Conservation (phyloP, 2,113 vertebrate species). For the Pollimyrus isidori region DNA sequence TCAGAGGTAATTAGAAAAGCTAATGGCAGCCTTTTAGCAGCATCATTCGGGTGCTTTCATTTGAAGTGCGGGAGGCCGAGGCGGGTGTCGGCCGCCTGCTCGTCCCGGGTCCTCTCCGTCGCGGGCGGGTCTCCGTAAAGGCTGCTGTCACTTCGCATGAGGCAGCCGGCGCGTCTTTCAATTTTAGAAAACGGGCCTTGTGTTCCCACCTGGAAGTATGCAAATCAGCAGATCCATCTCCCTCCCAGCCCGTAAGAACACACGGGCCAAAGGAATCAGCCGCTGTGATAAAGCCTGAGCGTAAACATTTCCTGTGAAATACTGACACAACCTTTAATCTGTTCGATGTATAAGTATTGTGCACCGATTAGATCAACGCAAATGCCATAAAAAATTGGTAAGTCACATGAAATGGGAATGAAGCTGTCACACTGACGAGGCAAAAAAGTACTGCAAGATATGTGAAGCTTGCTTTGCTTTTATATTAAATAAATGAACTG, state of each 20-base stretch:
- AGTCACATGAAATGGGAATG: not conserved
- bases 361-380: not conserved
- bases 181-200: not conserved
- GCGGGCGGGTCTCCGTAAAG: constrained; percentile 19
- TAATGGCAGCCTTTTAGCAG: constrained; percentile 64
- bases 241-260: not conserved
- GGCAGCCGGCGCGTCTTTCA: not conserved
- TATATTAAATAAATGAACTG: not conserved
- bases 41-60: constrained; percentile 50
- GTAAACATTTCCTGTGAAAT: not conserved
- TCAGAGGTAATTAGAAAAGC: constrained; percentile 65
- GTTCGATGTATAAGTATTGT: not conserved
- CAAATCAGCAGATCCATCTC: not conserved
- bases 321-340: not conserved
- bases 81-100: constrained; percentile 57
- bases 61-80: constrained; percentile 59
- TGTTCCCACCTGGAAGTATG: not conserved
- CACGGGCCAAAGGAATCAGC: not conserved
- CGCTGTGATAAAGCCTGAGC: not conserved
- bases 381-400: not conserved
- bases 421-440: not conserved
- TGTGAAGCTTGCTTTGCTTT: not conserved
- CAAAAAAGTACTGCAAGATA: not conserved
- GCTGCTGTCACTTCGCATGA: constrained; percentile 20
- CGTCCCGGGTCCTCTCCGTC: constrained; percentile 40